Conservation (phyloP, 1,140 invertebrate genomes). For the Pygmarrhopalites habei region DNA sequence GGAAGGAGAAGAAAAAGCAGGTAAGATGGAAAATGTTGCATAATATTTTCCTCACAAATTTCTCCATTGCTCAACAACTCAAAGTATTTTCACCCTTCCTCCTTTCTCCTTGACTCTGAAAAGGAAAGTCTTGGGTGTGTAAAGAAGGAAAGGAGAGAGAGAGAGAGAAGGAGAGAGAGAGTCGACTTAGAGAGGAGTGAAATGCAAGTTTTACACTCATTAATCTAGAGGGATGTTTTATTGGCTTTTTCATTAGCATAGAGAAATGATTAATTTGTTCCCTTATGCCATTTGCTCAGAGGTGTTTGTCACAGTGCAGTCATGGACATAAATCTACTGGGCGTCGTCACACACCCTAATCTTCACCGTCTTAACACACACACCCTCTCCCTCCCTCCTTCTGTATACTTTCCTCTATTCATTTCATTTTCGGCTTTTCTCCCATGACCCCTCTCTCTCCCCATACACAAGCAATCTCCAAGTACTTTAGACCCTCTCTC, state of each 20-base stretch:
- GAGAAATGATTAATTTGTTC: conserved; percentile 32
- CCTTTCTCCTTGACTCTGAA: no score
- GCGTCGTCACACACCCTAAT: conserved; percentile 17
- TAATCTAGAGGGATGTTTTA: conserved; percentile 29
- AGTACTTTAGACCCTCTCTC: not conserved
- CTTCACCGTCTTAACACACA: not conserved
- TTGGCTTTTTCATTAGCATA: conserved; percentile 35
- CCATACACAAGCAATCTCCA: not conserved
- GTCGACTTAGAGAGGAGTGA: no score
- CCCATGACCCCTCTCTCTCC: not conserved
- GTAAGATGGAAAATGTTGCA: no score
- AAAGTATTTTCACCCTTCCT: no score
- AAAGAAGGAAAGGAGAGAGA: no score
- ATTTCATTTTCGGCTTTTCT: not conserved
- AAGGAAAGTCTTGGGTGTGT: no score
- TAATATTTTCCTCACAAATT: no score
- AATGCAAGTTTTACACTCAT: conserved; percentile 20
- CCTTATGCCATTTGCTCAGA: conserved; percentile 29
- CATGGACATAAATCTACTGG: conserved; percentile 24
- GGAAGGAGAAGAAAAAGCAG: no score
- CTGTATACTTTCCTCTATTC: not conserved
- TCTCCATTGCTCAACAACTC: no score
- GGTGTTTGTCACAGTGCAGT: conserved; percentile 24
- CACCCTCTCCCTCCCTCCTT: not conserved
- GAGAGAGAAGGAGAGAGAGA: no score